phyloP scores from a whole-genome alignment of 2,888 invertebrate species.

The Syrista parreyssii region DNA sequence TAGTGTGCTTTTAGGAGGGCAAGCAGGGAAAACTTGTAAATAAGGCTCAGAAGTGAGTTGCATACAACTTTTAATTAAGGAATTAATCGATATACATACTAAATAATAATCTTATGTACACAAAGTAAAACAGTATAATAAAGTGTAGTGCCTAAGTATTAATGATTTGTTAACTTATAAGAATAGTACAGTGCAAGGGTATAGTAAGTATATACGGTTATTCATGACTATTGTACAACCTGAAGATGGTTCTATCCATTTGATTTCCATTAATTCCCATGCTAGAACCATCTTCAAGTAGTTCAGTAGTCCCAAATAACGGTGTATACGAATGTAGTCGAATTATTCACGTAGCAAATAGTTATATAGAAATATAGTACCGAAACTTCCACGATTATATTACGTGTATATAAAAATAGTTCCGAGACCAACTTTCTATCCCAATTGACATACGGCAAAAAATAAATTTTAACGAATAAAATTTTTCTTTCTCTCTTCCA shows the following conservation, averaged over 20 bases:
- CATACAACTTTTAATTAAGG: conserved; percentile 62
- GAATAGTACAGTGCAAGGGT: conserved; percentile 28
- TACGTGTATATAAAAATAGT: background rate
- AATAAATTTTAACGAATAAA: background rate
- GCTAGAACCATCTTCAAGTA: no score
- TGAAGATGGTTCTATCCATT: no score
- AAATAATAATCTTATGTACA: conserved; percentile 62
- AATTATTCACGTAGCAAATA: background rate
- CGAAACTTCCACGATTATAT: background rate
- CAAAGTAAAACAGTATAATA: conserved; percentile 53
- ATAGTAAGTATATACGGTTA: background rate
- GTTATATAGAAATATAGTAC: background rate
- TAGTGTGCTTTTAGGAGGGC: conserved; percentile 43
- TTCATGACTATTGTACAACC: no score
- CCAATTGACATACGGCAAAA: background rate
- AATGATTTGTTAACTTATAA: conserved; percentile 45
- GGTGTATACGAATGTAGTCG: background rate
- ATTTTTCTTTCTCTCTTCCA: background rate
- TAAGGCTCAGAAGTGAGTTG: conserved; percentile 61
- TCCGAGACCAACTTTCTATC: background rate
- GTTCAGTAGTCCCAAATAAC: no score
- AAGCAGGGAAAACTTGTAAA: conserved; percentile 58
- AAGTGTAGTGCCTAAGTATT: conserved; percentile 47
- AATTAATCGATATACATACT: conserved; percentile 59
- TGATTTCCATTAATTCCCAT: no score